These are phyloP conservation scores for Microchrysa polita DNA, from an alignment of 2,888 invertebrate genomes.

Conservation along the genomic window DNA sequence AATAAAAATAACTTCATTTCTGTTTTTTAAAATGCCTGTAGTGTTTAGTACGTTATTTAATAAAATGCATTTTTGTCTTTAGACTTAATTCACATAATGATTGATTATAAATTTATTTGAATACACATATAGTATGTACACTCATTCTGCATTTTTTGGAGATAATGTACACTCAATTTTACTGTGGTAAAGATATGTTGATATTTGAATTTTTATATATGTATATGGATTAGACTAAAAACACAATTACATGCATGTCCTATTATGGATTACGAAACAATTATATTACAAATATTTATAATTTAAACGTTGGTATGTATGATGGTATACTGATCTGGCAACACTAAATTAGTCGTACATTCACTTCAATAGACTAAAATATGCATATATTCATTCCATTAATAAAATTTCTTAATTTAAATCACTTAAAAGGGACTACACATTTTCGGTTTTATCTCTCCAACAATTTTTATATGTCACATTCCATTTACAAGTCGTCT, in stretches of 20 bases:
- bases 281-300: conserved; percentile 6
- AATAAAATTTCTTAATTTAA: not conserved
- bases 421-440: not conserved
- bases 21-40: too few relatives aligned
- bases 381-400: not conserved
- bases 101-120: too few relatives aligned
- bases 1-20: too few relatives aligned
- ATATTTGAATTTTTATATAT: not conserved
- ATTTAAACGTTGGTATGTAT: not conserved
- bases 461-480: too few relatives aligned
- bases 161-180: conserved; percentile 18
- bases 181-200: conserved; percentile 8
- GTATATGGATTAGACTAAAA: not conserved
- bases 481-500: too few relatives aligned
- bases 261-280: too few relatives aligned
- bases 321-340: conserved; percentile 26
- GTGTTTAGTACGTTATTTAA: too few relatives aligned
- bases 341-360: not conserved
- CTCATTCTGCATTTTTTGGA: not conserved
- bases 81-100: too few relatives aligned
- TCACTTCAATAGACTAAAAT: not conserved
- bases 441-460: too few relatives aligned
- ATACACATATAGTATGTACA: too few relatives aligned
- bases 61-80: too few relatives aligned
- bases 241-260: not conserved